Conservation (phyloP, 2,888 invertebrate species). For the Alviniconcha strummeri region DNA sequence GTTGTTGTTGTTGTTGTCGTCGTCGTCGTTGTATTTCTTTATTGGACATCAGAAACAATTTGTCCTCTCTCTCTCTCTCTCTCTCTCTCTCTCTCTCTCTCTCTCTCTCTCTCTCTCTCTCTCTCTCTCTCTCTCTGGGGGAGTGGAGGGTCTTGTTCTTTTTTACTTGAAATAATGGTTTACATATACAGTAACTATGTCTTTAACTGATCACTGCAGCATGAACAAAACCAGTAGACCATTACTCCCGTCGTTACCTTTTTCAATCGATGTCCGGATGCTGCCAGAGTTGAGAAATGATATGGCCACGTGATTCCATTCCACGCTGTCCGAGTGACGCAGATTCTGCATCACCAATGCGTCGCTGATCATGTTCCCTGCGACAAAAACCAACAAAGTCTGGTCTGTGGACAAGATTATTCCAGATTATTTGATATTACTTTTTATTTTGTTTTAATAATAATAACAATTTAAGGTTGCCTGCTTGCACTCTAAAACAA, state of each 20-base stretch:
- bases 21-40: no score
- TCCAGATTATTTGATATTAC: not conserved
- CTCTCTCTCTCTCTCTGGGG: not conserved
- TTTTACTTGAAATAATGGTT: no score
- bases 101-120: no score
- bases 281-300: slow-evolving; percentile 58
- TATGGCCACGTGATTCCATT: slow-evolving; percentile 58
- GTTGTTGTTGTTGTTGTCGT: no score
- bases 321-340: slow-evolving; percentile 42
- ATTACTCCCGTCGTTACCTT: slow-evolving; percentile 41
- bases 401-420: no score
- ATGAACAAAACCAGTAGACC: no score
- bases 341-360: slow-evolving; percentile 48
- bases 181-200: no score
- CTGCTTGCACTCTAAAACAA: not conserved
- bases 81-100: not conserved
- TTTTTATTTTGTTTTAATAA: not conserved
- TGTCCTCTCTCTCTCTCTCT: not conserved
- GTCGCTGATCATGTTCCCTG: slow-evolving; percentile 60
- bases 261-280: slow-evolving; percentile 51
- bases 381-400: not conserved
- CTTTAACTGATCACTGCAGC: no score
- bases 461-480: not conserved
- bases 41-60: no score
- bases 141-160: no score